Percentiles rank a stretch among this genome's conserved stretches.
phyloP scores from a whole-genome alignment of 1,140 invertebrate species.

The Zaprionus davidi region DNA sequence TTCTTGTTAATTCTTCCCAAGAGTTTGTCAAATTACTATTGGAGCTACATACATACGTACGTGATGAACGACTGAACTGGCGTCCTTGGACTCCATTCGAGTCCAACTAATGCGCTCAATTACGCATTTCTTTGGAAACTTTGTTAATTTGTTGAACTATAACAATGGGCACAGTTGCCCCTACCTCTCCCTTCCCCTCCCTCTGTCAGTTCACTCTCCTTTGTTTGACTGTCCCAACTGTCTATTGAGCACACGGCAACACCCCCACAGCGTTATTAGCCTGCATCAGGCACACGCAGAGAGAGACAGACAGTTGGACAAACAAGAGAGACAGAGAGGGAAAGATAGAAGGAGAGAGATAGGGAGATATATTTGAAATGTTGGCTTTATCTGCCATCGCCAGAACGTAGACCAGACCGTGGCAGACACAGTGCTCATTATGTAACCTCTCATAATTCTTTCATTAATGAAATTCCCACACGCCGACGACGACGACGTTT shows the following conservation, averaged over 20 bases:
- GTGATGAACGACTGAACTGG: slow-evolving; percentile 25
- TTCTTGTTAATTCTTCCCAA: slow-evolving; percentile 33
- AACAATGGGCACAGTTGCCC: slow-evolving; percentile 51
- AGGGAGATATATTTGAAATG: slow-evolving; percentile 28
- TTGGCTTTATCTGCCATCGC: slow-evolving; percentile 50
- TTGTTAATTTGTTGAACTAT: slow-evolving; percentile 75
- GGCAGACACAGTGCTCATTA: slow-evolving; percentile 59
- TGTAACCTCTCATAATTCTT: slow-evolving; percentile 83
- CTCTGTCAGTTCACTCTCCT: background rate
- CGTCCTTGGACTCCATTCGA: slow-evolving; percentile 30
- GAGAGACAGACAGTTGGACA: slow-evolving; percentile 14
- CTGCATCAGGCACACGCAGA: slow-evolving; percentile 33
- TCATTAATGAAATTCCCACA: slow-evolving; percentile 83
- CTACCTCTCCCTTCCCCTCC: background rate
- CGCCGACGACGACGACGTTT: slow-evolving; percentile 56
- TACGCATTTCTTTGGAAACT: slow-evolving; percentile 75
- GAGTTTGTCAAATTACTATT: slow-evolving; percentile 49
- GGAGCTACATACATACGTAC: slow-evolving; percentile 22
- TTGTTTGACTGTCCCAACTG: slow-evolving; percentile 10
- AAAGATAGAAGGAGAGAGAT: background rate
- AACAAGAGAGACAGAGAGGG: background rate
- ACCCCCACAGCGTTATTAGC: slow-evolving; percentile 61
- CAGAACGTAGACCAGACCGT: slow-evolving; percentile 5
- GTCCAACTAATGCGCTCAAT: slow-evolving; percentile 55
- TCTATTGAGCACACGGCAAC: slow-evolving; percentile 28